These are phyloP conservation scores for Amiota minor DNA, from an alignment of 2,888 invertebrate species.

Conservation along the genomic window DNA sequence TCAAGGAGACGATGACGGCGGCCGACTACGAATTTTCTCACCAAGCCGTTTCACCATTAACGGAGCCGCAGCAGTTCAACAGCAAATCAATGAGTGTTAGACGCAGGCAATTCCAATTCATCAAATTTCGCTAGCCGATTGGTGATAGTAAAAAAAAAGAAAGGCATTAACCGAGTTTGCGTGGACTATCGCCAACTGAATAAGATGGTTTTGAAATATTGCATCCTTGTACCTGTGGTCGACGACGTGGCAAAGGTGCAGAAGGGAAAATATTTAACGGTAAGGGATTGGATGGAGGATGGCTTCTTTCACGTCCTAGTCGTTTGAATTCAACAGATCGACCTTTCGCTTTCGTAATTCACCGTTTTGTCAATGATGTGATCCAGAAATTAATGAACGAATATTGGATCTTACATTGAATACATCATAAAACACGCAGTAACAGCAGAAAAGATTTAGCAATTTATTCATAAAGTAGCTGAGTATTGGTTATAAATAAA, in stretches of 20 bases:
- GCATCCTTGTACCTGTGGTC: slow-evolving; percentile 28
- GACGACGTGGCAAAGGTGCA: slow-evolving; percentile 31
- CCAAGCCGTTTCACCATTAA: not conserved
- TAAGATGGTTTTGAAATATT: too few species aligned
- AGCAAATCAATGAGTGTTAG: slow-evolving; percentile 29
- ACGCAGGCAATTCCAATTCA: not conserved
- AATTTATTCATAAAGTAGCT: slow-evolving; percentile 32
- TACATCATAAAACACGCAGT: slow-evolving; percentile 32
- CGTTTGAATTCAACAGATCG: slow-evolving; percentile 30
- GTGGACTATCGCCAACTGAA: slow-evolving; percentile 15
- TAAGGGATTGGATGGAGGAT: slow-evolving; percentile 18
- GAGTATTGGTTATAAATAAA: slow-evolving; percentile 40
- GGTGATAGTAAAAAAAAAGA: not conserved
- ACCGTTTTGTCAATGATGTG: slow-evolving; percentile 30
- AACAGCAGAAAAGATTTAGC: slow-evolving; percentile 30
- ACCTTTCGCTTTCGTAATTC: slow-evolving; percentile 33
- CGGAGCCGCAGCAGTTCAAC: slow-evolving; percentile 17
- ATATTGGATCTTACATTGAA: slow-evolving; percentile 37
- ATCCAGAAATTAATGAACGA: slow-evolving; percentile 32
- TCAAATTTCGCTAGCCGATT: not conserved
- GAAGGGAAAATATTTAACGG: slow-evolving; percentile 8
- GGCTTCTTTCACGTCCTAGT: slow-evolving; percentile 32
- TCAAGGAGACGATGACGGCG: not conserved
- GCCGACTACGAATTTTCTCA: slow-evolving; percentile 30
- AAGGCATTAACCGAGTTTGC: not conserved